Base-by-base conservation (phyloP, 1,140 invertebrate species). In the Listronotus bonariensis region DNA sequence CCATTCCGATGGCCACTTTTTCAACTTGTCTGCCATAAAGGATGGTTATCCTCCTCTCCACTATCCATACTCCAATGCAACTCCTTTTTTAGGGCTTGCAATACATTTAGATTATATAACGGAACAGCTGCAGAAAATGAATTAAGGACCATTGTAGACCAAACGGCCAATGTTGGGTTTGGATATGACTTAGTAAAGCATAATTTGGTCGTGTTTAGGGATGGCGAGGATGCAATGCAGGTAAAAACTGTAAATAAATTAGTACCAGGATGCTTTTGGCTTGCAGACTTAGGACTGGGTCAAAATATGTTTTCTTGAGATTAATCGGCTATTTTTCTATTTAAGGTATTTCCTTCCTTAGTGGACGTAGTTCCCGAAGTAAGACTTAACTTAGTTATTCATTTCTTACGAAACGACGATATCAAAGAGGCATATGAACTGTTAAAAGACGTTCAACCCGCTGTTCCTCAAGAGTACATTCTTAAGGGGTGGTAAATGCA, bases 291-390 rank as follows among this genome's bases (percentile, higher is more conserved):
- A 26, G 20, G 20, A 26, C 20, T 5, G 20, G 20, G 20, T 26
- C 20, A 26, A 26, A 26, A 26, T 26, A 26, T 26, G 5, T 26
- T 26, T 26, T 26, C 5, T 26, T 26, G 20, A 3, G 20, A 26
- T 26, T 26, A 5, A 26, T 5, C 20, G 5, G 20, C 5, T 26
- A 26, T 26, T 26, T 5, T 26, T 26, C 20, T 26, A 34, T 63
- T 68, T 45, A 84, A 95, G 85, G 85, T 96, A 12, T 82, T 99
- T 41, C 96, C 97, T 0, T 87, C 89, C 31, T 79, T 99, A 14
- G 89, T 99, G 3, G 96, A 98, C 80, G 90, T 98, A 0, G 92
- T 99, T 58, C 94, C 96, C 9, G 97, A 99, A 82, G 97, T 97
- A 6, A 85, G 96, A 56, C 81, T 97, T 0, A 99, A 99, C 84